Evolutionary conservation across 2,888 invertebrate genomes (phyloP), one percentile per base, ranked within the genome.

Genomic region (Chrysolina haemoptera): DNA sequence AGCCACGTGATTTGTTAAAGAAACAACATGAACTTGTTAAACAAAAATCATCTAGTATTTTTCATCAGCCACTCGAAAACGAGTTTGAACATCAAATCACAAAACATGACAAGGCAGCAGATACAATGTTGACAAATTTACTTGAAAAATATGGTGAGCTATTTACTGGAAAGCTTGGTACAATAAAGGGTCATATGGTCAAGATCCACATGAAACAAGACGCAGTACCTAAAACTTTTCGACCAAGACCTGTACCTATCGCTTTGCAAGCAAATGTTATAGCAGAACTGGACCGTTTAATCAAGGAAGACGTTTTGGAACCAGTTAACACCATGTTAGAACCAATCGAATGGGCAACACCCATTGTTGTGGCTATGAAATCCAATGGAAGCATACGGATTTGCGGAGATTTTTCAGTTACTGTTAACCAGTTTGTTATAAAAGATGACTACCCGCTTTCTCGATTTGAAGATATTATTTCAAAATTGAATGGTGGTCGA

Each of bases 361-460:
- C 73, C 5, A 65, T 70, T 55, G 70, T 70, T 53, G 43, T 63
- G 12, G 70, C 64, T 5, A 18, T 70, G 27, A 70, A 70, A 40
- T 48, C 64, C n/a, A 70, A 70, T 43, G 70, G 70, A 40, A 40
- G 20, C 9, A 43, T 68, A 20, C 55, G 69, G 16, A 64, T 73
- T 20, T 74, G 70, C 40, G 74, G 50, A 5, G 69, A 73, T 70
- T 73, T 73, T 20, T 53, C 62, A 35, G 59, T 73, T 10, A 70
- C 70, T n/a, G 48, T 74, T 35, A 70, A 70, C 22, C 43, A 40
- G 11, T 41, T 62, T 27, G 66, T 74, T n/a, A 62, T 70, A 53
- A 55, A 63, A n/a, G 75, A 75, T 27, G 71, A 75, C 22, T 72
- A 73, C 50, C 77, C 75, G 27, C n/a, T n/a, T n/a, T n/a, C n/a